Conservation (phyloP, 1,140 invertebrate genomes). For the Pseudomyrmex cubaensis region DNA sequence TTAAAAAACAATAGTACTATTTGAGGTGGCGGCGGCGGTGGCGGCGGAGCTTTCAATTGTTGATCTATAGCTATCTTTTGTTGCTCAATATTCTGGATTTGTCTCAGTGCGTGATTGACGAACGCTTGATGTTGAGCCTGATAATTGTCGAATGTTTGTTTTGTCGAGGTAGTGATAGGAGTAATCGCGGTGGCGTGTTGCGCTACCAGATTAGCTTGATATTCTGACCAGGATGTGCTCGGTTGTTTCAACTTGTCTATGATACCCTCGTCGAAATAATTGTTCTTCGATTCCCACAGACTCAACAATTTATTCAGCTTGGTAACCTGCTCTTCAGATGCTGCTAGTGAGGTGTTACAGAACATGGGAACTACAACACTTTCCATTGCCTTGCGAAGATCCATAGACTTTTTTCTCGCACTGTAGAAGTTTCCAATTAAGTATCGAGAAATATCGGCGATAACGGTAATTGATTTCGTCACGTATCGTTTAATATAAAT, state of each 20-base stretch:
- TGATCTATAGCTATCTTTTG: slow-evolving; percentile 91
- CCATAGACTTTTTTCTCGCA: slow-evolving; percentile 96
- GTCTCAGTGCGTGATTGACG: slow-evolving; percentile 94
- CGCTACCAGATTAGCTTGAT: slow-evolving; percentile 92
- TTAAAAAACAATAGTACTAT: slow-evolving; percentile 68
- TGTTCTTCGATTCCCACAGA: slow-evolving; percentile 98
- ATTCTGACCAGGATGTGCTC: slow-evolving; percentile 92
- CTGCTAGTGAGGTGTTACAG: slow-evolving; percentile 94
- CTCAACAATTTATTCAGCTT: slow-evolving; percentile 97
- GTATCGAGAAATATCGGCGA: slow-evolving; percentile 9
- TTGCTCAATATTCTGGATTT: slow-evolving; percentile 93
- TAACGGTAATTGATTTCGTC: not conserved
- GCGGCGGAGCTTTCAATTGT: slow-evolving; percentile 85
- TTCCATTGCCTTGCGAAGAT: slow-evolving; percentile 96
- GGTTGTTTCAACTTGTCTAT: slow-evolving; percentile 94
- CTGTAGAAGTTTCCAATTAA: slow-evolving; percentile 86
- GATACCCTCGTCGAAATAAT: slow-evolving; percentile 95
- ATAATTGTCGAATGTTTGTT: slow-evolving; percentile 92
- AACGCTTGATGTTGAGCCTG: slow-evolving; percentile 98
- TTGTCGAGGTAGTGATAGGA: slow-evolving; percentile 90
- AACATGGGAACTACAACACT: slow-evolving; percentile 98
- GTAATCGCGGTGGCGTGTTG: slow-evolving; percentile 91
- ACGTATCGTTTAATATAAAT: not conserved
- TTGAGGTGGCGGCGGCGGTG: slow-evolving; percentile 74
- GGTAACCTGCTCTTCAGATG: slow-evolving; percentile 93